These are phyloP conservation scores for Podabrus alpinus DNA, from an alignment of 2,888 invertebrate genomes.

Conservation along the genomic window DNA sequence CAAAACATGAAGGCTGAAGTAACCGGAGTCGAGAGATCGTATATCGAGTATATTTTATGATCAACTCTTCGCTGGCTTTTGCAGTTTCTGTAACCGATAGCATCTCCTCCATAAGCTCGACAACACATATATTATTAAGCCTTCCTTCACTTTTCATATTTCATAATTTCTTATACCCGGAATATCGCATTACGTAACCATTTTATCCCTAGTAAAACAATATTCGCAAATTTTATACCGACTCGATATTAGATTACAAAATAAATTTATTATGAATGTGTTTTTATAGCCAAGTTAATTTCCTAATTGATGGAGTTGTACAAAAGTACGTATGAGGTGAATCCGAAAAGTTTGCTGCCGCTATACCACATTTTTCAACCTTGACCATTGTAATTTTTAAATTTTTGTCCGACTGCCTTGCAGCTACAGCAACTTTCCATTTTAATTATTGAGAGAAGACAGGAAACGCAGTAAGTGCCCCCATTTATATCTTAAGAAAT, in stretches of 20 bases:
- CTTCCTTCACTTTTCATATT: constrained; percentile 17
- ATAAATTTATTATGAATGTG: background rate
- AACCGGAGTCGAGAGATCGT: constrained; percentile 35
- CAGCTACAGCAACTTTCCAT: background rate
- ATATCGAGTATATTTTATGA: constrained; percentile 38
- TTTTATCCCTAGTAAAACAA: background rate
- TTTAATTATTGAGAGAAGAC: background rate
- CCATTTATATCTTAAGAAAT: background rate
- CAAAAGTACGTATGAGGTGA: background rate
- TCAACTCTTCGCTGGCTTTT: constrained; percentile 35
- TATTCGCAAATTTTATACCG: background rate
- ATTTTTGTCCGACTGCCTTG: background rate
- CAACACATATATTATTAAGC: constrained; percentile 26
- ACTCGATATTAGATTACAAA: background rate
- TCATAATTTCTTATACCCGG: constrained; percentile 12
- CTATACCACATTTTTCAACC: no score
- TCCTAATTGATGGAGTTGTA: background rate
- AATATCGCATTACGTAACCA: background rate
- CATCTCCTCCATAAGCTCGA: constrained; percentile 32
- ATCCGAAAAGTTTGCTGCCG: background rate
- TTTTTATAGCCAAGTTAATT: background rate
- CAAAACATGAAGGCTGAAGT: constrained; percentile 19
- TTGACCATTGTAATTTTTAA: background rate
- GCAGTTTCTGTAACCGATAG: constrained; percentile 39
- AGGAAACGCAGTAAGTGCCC: background rate